A percentile compares a stretch with the other conserved stretches of the same genome.
phyloP scores from a whole-genome alignment of 1,140 invertebrate species.

The Hirudo medicinalis region DNA sequence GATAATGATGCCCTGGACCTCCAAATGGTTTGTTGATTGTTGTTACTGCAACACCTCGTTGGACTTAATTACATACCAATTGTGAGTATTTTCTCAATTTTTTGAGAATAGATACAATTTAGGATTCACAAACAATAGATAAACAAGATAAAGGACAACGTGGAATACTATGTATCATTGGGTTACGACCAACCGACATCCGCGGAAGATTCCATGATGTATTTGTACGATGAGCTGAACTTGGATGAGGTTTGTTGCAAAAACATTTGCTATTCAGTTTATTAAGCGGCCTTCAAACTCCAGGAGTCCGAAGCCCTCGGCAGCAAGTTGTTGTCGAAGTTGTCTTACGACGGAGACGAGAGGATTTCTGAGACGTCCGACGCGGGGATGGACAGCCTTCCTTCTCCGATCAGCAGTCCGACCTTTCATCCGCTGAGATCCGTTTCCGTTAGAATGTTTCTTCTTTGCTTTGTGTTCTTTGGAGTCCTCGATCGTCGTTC shows the following conservation, averaged over 20 bases:
- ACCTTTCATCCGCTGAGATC: background rate
- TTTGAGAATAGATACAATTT: background rate
- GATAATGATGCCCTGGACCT: conserved; percentile 96
- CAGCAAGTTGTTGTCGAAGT: background rate
- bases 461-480: background rate
- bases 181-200: conserved; percentile 81
- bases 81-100: background rate
- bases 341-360: conserved; percentile 5
- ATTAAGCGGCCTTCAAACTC: background rate
- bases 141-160: conserved; percentile 85
- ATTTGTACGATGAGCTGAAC: conserved; percentile 91
- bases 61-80: background rate
- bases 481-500: background rate
- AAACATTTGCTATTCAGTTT: conserved; percentile 14
- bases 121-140: conserved; percentile 49
- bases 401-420: conserved; percentile 3
- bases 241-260: conserved; percentile 43
- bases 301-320: conserved; percentile 8
- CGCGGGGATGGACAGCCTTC: background rate
- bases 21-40: conserved; percentile 54
- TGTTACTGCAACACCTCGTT: conserved; percentile 16
- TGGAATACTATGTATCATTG: conserved; percentile 92
- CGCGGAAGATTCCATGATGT: conserved; percentile 72
- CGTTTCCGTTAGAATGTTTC: background rate
- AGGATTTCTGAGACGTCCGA: background rate